Conservation (phyloP, 2,797 vertebrate genomes). For the Tamandua tetradactyla region DNA sequence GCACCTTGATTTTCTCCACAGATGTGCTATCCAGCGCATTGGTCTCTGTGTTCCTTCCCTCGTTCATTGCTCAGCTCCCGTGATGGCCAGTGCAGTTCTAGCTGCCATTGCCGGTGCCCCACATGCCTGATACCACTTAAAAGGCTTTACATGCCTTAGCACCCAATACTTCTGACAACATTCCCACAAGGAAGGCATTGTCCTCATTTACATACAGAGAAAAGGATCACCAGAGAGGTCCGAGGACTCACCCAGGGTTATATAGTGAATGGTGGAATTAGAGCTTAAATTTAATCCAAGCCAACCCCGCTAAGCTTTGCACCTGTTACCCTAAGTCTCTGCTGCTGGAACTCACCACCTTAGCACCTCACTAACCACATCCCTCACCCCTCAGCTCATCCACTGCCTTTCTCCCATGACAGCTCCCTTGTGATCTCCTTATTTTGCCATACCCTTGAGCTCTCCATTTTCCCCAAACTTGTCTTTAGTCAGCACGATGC, state of each 20-base stretch:
- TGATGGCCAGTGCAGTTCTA: background rate
- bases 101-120: background rate
- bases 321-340: background rate
- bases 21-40: accelerated
- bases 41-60: background rate
- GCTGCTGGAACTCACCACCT: background rate
- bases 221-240: background rate
- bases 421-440: background rate
- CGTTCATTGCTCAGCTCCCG: no score
- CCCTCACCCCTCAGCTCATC: accelerated
- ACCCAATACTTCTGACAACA: background rate
- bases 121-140: accelerated
- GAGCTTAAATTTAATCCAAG: background rate
- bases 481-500: background rate
- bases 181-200: background rate
- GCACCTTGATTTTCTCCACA: background rate
- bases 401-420: no score
- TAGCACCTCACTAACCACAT: background rate
- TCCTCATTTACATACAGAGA: background rate
- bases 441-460: background rate
- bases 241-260: background rate
- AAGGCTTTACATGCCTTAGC: background rate
- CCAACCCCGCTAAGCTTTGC: background rate
- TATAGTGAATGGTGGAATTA: background rate
- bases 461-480: background rate